Base-by-base conservation (phyloP, 1,140 invertebrate species). In the Ostrea edulis region DNA sequence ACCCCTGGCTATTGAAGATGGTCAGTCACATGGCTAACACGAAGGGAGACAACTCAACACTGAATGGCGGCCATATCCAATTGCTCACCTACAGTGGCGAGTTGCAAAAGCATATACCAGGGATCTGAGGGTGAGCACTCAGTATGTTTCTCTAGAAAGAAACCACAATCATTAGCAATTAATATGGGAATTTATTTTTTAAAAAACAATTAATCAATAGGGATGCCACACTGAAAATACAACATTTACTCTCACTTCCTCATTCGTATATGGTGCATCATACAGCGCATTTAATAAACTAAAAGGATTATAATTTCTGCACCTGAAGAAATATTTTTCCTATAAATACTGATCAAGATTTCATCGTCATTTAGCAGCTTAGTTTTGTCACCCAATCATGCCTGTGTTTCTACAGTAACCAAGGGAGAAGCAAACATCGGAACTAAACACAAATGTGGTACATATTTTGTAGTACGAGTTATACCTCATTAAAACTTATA, bases 61-160 rank as follows among this genome's bases (percentile, higher is more conserved):
- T 71, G 68, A 71, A 71, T 71, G 29, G 68, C 68, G 68, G 68
- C 68, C 68, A 71, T 71, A 71, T 71, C 29, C 68, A 71, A 71
- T 71, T 22, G 44, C 82, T 83, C 82, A 83, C 82, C 82, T 83
- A 83, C 82, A 22, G 82, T n/a, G 17, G 82, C 82, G 82, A 83
- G 44, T 83, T 54, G 44, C 52, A 83, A 83, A 54, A 83, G 82
- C 82, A 83, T 53, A 83, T 83, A 83, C 82, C 82, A 83, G 53
- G 82, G 82, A 22, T 83, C 82, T 53, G 82, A 83, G 53, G 52
- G 44, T 17, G 20, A n/a, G 53, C 82, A 83, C 44, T 53, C 82
- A 83, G 82, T 53, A 83, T 83, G 82, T 20, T n/a, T 53, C 44
- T 83, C 82, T 83, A 83, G 82, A 83, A 83, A 83, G 52, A 52